Percentiles rank a stretch among this genome's conserved stretches.
Conservation (phyloP, 2,797 vertebrate species). For the Urophycis tenuis region DNA sequence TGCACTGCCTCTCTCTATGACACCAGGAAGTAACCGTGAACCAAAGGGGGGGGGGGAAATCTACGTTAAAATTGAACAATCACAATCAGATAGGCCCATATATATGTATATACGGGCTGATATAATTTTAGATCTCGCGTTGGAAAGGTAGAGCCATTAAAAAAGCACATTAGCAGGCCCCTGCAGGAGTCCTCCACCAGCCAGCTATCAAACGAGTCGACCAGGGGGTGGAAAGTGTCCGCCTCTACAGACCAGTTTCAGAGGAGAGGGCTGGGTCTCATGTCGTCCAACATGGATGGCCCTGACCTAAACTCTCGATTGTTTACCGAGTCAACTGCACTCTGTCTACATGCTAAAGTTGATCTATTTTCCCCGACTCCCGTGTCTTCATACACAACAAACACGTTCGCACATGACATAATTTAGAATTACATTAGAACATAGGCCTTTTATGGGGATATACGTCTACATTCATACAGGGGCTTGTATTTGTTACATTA, state of each 20-base stretch:
- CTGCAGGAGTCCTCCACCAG: slow-evolving; percentile 23
- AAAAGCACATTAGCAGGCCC: neutral
- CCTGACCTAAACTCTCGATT: neutral
- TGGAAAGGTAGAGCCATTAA: slow-evolving; percentile 22
- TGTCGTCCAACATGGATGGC: neutral
- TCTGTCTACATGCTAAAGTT: neutral
- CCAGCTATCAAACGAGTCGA: slow-evolving; percentile 37
- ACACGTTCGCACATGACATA: neutral
- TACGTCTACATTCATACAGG: neutral
- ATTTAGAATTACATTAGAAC: neutral
- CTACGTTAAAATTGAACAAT: slow-evolving; percentile 47
- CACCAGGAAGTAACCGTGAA: slow-evolving; percentile 77
- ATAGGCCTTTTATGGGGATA: neutral
- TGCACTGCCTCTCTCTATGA: slow-evolving; percentile 87
- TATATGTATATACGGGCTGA: slow-evolving; percentile 1
- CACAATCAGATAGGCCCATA: slow-evolving; percentile 30
- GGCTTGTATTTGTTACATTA: neutral
- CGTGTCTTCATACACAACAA: neutral
- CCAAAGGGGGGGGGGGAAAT: slow-evolving; percentile 11
- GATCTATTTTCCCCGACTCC: neutral
- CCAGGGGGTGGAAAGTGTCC: slow-evolving; percentile 36
- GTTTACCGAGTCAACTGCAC: slow-evolving; percentile 1
- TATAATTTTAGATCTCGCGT: slow-evolving; percentile 44
- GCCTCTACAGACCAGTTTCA: slow-evolving; percentile 24
- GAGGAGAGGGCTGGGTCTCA: neutral